Evolutionary conservation across 2,888 invertebrate genomes (phyloP).

Genomic region (Hirtodrosophila trivittata): DNA sequence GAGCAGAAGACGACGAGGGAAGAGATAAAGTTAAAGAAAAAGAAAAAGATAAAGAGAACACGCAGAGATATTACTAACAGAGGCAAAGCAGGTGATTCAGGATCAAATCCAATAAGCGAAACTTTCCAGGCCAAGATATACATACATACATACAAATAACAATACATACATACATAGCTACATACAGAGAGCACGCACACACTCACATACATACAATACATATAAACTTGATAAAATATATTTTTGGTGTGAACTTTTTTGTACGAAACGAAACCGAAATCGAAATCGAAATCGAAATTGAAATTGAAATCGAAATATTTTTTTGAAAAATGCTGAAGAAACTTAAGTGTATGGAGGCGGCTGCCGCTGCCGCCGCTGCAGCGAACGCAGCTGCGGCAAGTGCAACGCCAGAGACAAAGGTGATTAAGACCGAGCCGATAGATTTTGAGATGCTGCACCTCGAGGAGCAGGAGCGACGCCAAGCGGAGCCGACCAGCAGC

Average conservation of each 20-base stretch:
- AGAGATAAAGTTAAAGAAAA: conserved; percentile 11
- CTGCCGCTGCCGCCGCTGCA: conserved; percentile 46
- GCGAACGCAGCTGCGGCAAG: conserved; percentile 24
- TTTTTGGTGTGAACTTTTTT: conserved; percentile 3
- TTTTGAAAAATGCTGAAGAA: conserved; percentile 79
- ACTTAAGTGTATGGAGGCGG: conserved; percentile 81
- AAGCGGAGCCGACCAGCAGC: conserved; percentile 43
- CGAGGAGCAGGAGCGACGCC: conserved; percentile 42
- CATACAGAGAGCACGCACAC: conserved; percentile 20
- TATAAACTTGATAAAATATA: conserved; percentile 2
- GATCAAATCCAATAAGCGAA: conserved; percentile 70
- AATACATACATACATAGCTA: conserved; percentile 24
- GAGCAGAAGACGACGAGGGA: conserved; percentile 15
- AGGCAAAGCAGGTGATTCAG: conserved; percentile 69
- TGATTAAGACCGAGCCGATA: conserved; percentile 82
- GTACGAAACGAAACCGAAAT: conserved; percentile 10
- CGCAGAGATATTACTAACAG: conserved; percentile 33
- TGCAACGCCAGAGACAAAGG: conserved; percentile 35
- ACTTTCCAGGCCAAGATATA: conserved; percentile 30
- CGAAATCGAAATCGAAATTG: too few species aligned
- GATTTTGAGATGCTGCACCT: conserved; percentile 80
- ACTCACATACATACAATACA: conserved; percentile 11
- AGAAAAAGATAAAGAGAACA: not conserved
- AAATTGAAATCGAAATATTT: conserved; percentile 19
- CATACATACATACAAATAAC: conserved; percentile 25